Percentiles rank a stretch among this genome's conserved stretches.
Conservation (phyloP, 2,888 invertebrate genomes). For the Acleris sparsana region DNA sequence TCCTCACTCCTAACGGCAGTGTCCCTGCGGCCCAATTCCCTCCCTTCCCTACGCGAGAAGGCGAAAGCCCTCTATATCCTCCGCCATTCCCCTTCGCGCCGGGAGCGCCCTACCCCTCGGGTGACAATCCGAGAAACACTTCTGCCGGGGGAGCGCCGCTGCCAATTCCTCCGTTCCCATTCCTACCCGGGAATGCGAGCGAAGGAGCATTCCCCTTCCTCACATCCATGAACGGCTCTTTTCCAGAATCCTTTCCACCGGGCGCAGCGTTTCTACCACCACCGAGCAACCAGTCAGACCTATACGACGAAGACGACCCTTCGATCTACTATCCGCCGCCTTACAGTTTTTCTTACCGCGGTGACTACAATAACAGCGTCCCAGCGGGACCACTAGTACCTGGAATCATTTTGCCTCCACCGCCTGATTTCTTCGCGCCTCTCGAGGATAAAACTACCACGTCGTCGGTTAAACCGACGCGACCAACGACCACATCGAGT, state of each 20-base stretch:
- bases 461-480: constrained; percentile 57
- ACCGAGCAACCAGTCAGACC: constrained; percentile 89
- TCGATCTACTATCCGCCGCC: constrained; percentile 96
- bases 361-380: constrained; percentile 89
- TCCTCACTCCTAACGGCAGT: constrained; percentile 91
- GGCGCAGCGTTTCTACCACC: constrained; percentile 85
- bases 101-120: constrained; percentile 79
- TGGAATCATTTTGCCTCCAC: constrained; percentile 94
- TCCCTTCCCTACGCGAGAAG: constrained; percentile 86
- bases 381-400: constrained; percentile 94
- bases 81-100: constrained; percentile 84
- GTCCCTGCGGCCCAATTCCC: constrained; percentile 87
- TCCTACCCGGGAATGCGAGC: constrained; percentile 84
- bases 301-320: constrained; percentile 95
- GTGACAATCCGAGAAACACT: constrained; percentile 86
- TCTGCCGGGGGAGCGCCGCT: constrained; percentile 86
- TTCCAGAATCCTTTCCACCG: constrained; percentile 83
- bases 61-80: constrained; percentile 80
- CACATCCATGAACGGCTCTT: constrained; percentile 82
- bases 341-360: constrained; percentile 93
- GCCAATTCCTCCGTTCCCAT: constrained; percentile 85
- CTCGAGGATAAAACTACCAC: constrained; percentile 81
- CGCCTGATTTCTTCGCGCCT: constrained; percentile 92
- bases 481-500: constrained; percentile 54
- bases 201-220: constrained; percentile 82